Percentiles rank a stretch among this genome's conserved stretches.
These are phyloP conservation scores for Aphrocallistes beatrix DNA, from an alignment of 37 sponge, comb jelly and placozoan species.

Conservation along the genomic window DNA sequence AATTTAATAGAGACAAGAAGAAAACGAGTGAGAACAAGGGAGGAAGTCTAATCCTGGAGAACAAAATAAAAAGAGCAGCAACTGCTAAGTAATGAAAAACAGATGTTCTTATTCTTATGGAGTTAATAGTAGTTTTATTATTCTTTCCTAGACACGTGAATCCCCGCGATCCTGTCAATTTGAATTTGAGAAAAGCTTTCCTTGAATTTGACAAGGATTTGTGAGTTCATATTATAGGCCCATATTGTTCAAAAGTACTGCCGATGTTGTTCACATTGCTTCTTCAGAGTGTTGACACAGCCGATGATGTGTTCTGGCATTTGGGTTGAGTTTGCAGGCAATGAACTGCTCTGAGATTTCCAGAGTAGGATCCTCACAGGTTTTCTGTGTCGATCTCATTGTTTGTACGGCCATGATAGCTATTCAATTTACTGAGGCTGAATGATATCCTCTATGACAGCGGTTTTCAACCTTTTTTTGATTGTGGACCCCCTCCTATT, in stretches of 20 bases:
- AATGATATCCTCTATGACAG: no score
- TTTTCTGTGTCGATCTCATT: background rate
- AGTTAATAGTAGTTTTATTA: background rate
- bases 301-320: conserved; percentile 1
- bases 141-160: conserved; percentile 25
- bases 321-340: background rate
- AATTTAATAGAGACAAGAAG: background rate
- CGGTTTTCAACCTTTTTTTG: no score
- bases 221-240: conserved; percentile 30
- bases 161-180: conserved; percentile 60
- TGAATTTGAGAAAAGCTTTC: conserved; percentile 64
- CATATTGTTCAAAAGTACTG: no score
- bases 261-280: background rate
- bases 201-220: conserved; percentile 63
- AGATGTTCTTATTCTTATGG: background rate
- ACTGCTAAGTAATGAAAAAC: background rate
- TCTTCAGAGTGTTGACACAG: background rate
- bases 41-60: background rate
- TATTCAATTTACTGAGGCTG: background rate
- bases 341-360: background rate
- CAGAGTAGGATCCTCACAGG: background rate
- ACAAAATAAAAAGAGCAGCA: background rate
- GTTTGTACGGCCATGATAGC: background rate
- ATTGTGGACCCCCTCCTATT: no score
- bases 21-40: background rate